Evolutionary conservation across 2,888 invertebrate species (phyloP).

Genomic region (Dicyrtomina minuta): DNA sequence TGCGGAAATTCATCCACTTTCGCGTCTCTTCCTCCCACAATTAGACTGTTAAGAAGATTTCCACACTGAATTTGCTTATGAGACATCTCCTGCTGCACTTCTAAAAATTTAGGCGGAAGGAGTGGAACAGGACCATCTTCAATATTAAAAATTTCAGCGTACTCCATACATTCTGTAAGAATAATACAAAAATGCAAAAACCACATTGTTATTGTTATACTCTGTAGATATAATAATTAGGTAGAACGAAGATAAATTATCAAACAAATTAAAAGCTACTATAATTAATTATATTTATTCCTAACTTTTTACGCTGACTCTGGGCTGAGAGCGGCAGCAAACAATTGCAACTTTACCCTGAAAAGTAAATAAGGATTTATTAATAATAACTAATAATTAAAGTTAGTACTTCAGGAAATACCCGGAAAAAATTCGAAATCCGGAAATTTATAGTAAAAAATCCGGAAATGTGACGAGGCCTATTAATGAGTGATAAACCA

Average conservation of each 20-base stretch:
- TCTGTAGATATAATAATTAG: too few species aligned
- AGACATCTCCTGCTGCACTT: not conserved
- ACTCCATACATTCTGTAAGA: slow-evolving; percentile 1
- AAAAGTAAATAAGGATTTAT: not conserved
- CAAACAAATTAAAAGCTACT: too few species aligned
- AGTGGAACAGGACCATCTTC: not conserved
- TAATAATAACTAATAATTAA: too few species aligned
- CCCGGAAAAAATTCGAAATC: too few species aligned
- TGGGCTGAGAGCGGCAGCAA: slow-evolving; percentile 5
- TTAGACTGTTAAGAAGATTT: not conserved
- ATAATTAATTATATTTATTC: too few species aligned
- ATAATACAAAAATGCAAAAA: not conserved
- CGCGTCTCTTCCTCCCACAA: slow-evolving; percentile 34
- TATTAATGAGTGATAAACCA: too few species aligned
- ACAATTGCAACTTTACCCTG: not conserved
- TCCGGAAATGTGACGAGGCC: too few species aligned
- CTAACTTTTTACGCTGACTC: slow-evolving; percentile 18
- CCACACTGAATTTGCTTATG: not conserved
- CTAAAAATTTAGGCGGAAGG: not conserved
- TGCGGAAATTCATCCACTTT: slow-evolving; percentile 43
- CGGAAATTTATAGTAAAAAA: too few species aligned
- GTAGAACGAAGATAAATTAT: too few species aligned
- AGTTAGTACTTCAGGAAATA: too few species aligned
- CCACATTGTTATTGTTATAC: too few species aligned
- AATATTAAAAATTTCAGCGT: not conserved